Conservation (phyloP, 2,113 vertebrate genomes). For the Brachyistius frenatus region DNA sequence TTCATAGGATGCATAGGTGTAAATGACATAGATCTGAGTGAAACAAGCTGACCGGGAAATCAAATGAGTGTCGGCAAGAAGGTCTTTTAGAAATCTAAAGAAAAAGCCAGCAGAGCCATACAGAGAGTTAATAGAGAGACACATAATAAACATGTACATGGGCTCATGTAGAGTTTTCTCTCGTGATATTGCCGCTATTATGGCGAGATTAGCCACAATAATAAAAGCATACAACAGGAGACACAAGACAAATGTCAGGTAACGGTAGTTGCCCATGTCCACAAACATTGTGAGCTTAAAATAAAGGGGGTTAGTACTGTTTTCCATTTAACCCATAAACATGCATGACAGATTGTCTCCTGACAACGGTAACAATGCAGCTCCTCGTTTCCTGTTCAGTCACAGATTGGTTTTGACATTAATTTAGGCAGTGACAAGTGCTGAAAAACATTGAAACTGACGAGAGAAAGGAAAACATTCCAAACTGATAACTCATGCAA, state of each 20-base stretch:
- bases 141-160: constrained; percentile 83
- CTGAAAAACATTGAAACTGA: neutral
- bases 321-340: constrained; percentile 58
- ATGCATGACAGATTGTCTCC: neutral
- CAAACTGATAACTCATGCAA: neutral
- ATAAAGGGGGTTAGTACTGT: constrained; percentile 34
- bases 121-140: constrained; percentile 81
- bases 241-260: constrained; percentile 46
- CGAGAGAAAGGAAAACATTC: neutral
- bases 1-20: constrained; percentile 80
- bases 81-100: constrained; percentile 76
- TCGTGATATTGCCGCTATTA: constrained; percentile 50
- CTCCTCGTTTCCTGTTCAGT: neutral
- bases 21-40: constrained; percentile 79
- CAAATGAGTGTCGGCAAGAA: constrained; percentile 68
- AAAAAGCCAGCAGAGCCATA: constrained; percentile 82
- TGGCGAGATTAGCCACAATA: constrained; percentile 56
- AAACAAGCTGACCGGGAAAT: constrained; percentile 75
- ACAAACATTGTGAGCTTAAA: constrained; percentile 70
- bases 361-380: neutral
- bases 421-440: neutral
- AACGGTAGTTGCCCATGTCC: constrained; percentile 55
- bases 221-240: constrained; percentile 46
- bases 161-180: constrained; percentile 71
- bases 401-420: neutral